These are phyloP conservation scores for Gopherus evgoodei DNA, from an alignment of 2,113 vertebrate genomes.

Conservation along the genomic window DNA sequence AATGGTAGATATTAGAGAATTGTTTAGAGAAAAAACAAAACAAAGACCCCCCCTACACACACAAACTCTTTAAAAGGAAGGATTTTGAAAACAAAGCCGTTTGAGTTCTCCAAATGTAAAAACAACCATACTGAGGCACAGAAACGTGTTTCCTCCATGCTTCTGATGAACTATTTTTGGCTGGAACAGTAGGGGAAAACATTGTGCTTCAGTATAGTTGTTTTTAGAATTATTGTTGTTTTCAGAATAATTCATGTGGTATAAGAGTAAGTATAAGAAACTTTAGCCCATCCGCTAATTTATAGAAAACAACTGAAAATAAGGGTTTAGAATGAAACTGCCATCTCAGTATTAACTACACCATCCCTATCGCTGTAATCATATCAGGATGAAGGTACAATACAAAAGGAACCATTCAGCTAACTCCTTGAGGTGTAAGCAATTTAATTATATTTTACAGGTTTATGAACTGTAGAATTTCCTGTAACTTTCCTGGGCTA, in stretches of 20 bases:
- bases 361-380: background rate
- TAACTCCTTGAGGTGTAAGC: background rate
- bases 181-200: too few species aligned
- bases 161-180: background rate
- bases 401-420: background rate
- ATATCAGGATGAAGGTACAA: background rate
- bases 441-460: background rate
- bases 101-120: background rate
- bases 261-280: background rate
- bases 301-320: background rate
- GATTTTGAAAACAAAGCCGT: background rate
- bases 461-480: background rate
- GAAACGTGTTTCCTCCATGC: background rate
- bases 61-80: too few species aligned
- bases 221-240: too few species aligned
- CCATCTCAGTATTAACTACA: background rate
- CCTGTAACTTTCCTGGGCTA: background rate
- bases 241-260: background rate
- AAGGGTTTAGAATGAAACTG: background rate
- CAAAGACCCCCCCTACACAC: background rate
- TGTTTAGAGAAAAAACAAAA: slow-evolving; percentile 1
- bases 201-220: too few species aligned
- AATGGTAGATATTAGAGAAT: background rate
- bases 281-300: background rate
- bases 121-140: background rate